Conservation (phyloP, 2,888 invertebrate genomes). For the Troides aeacus region DNA sequence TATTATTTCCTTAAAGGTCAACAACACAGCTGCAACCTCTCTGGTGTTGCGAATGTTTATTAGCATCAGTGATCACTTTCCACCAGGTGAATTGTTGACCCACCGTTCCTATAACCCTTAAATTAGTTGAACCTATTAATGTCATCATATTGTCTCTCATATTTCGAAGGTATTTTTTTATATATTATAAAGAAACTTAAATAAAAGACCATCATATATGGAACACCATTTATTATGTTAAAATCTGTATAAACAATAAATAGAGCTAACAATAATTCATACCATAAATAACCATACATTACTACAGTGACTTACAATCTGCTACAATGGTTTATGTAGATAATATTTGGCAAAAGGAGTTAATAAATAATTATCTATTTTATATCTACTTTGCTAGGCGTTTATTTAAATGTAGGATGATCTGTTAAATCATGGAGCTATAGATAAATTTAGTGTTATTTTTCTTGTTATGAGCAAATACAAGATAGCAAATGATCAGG, state of each 20-base stretch:
- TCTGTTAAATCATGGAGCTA: neutral
- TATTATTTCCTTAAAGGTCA: no score
- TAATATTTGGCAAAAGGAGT: slow-evolving; percentile 15
- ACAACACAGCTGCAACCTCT: no score
- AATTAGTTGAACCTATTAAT: no score
- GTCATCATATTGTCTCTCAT: neutral
- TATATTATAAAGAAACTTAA: neutral
- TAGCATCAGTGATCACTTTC: no score
- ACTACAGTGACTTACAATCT: slow-evolving; percentile 3
- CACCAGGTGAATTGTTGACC: no score
- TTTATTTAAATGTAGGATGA: neutral
- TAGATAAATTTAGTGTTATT: neutral
- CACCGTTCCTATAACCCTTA: no score
- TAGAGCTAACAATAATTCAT: slow-evolving; percentile 9
- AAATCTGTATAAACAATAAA: slow-evolving; percentile 17
- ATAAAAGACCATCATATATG: slow-evolving; percentile 34
- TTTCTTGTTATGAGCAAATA: neutral
- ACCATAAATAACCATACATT: slow-evolving; percentile 6
- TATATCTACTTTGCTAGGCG: neutral
- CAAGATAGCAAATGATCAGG: neutral
- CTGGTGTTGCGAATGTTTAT: no score
- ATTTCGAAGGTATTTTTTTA: neutral
- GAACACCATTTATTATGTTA: slow-evolving; percentile 15
- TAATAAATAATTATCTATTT: slow-evolving; percentile 15
- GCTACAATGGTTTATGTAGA: slow-evolving; percentile 8